Evolutionary conservation across 2,113 vertebrate species (phyloP).

Genomic region (Chlorocebus sabaeus): DNA sequence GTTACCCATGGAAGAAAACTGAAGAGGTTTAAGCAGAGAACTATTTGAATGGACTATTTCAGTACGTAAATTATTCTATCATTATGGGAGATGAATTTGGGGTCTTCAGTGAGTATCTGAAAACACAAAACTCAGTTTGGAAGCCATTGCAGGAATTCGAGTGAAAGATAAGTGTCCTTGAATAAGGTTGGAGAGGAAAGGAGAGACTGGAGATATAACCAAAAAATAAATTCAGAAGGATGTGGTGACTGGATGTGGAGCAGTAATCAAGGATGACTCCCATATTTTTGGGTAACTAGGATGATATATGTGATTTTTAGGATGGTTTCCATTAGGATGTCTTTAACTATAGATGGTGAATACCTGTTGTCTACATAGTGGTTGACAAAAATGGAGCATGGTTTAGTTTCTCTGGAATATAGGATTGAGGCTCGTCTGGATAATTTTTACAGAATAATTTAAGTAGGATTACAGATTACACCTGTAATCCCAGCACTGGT

Average conservation of each 20-base stretch:
- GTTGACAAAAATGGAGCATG: neutral
- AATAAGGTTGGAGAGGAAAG: neutral
- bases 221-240: neutral
- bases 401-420: constrained; percentile 4
- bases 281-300: neutral
- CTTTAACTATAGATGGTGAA: neutral
- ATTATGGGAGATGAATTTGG: neutral
- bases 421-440: neutral
- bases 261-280: neutral
- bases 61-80: neutral
- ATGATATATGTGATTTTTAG: neutral
- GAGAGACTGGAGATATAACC: neutral
- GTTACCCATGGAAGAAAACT: neutral
- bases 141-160: neutral
- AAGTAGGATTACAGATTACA: too few species aligned
- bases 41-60: neutral
- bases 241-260: neutral
- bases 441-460: neutral
- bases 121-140: neutral
- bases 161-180: neutral
- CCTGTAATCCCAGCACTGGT: too few species aligned
- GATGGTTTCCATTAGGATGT: neutral
- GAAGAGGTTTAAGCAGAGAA: neutral
- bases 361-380: neutral
- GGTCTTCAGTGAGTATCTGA: neutral